Evolutionary conservation across 2,113 vertebrate genomes (phyloP), one percentile per base, ranked within the genome.

Genomic region (Cyphomyrus plagiostoma): DNA sequence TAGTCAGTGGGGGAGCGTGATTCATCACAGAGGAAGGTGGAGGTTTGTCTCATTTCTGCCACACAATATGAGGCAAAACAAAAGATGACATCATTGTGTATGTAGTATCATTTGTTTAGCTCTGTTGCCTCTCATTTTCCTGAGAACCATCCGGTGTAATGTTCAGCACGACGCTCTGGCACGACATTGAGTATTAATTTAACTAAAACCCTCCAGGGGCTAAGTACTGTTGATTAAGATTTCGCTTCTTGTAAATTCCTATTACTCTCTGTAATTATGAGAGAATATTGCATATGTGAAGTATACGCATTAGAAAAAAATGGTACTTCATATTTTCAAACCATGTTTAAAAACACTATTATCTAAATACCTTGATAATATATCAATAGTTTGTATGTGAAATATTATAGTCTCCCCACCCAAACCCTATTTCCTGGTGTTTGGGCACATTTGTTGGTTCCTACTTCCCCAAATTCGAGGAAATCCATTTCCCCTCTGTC

Each of bases 161-260:
- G 35, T 46, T 30, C 19, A 87, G 50, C 50, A 66, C 15, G 11
- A 58, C 58, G n/a, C 62, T 90, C 49, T 53, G 80, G 49, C 89
- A 26, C 77, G 89, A 90, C 80, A 88, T 82, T 87, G 89, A 77
- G 56, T 87, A 88, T 77, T 88, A 88, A 82, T 90, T 90, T 66
- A 90, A 88, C 48, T 84, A 45, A 88, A 85, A 88, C n/a, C 45
- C 86, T 62, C 89, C 39, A 48, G 86, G 86, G 89, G 49, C 62
- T 88, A 42, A 90, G 87, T 84, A 50, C 45, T 88, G 52, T 84
- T 88, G 87, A 88, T 90, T 88, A 90, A 84, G 90, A 85, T 90
- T 87, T 66, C 26, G 3, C 70, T 80, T 88, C 70, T 80, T 90
- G 86, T 90, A 87, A 90, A 88, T 90, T 90, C 30, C 62, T 90